Base-by-base conservation (phyloP, 2,888 invertebrate genomes). In the Drosophila tripunctata region DNA sequence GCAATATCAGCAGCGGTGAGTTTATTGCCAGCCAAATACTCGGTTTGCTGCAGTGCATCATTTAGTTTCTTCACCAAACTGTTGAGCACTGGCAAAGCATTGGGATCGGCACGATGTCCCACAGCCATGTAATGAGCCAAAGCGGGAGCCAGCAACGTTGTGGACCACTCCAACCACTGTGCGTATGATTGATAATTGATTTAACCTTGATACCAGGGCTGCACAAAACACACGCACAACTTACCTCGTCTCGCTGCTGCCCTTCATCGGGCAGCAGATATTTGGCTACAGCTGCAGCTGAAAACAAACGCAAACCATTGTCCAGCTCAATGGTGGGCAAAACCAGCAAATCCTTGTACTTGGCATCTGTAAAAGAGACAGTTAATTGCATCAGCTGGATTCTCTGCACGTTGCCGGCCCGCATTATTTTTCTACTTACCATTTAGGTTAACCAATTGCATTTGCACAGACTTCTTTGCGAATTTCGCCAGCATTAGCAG, bases 161-260 rank as follows among this genome's bases (percentile, higher is more conserved):
- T 92, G 57, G 95, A 94, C 94, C 94, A 94, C 87, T 95, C 95
- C 75, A 93, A 89, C 93, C 94, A 93, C 94, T 95, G 90, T 4
- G 76, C 70, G 14, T 17, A 61, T 1, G n/a, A 48, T 27, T 6
- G 4, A 12, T 24, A 66, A 75, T 73, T 52, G 14, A 33, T 73
- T 70, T 82, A 65, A 81, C 83, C 79, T 79, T 79, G 52, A 77
- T n/a, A n/a, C n/a, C n/a, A n/a, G n/a, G n/a, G n/a, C n/a, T n/a
- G n/a, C n/a, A n/a, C n/a, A n/a, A n/a, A n/a, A n/a, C n/a, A n/a
- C n/a, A n/a, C n/a, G n/a, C n/a, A n/a, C n/a, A n/a, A 17, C 50
- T 14, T 68, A 93, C 91, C 86, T 91, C 90, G 80, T 91, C 90
- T 14, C 91, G 74, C 40, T 92, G 69, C 44, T 83, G 69, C 50